Evolutionary conservation across 1,140 invertebrate genomes (phyloP), one percentile per base, ranked within the genome.

Genomic region (Mycetomoellerius zeteki): DNA sequence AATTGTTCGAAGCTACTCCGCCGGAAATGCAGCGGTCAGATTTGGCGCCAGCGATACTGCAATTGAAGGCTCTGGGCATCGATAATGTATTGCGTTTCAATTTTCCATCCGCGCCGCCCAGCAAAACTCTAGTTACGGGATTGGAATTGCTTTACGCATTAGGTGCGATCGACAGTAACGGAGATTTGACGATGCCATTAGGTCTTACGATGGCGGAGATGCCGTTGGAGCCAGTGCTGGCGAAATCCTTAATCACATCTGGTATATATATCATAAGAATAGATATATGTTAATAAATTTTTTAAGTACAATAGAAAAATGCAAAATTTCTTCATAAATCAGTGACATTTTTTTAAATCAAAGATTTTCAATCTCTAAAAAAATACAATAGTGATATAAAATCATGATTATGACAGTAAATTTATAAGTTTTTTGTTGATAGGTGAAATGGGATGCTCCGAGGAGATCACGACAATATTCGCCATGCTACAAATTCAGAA

Each of bases 21-120:
- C 99, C 99, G 0, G 99, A 99, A 96, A 99, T 99, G 96, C 98
- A 98, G 89, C 94, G 99, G 33, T 97, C 97, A 67, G 98, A 99
- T 93, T 95, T 99, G 67, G 97, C 98, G 10, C 96, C 97, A 2
- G 97, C 98, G 3, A 96, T 99, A 62, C 94, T 99, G 2, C 98
- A 99, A 93, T 93, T 99, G 10, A 99, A 99, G 96, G 98, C 99
- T 4, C 94, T 99, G 0, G 99, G 99, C 0, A 99, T 99, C 73
- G 97, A 98, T 82, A 99, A 99, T 94, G 96, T 98, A 43, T 92
- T 98, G 10, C 96, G 97, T 88, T 98, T 99, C 92, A 97, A 97
- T 91, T 98, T 98, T 93, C 97, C 98, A 0, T 98, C 97, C 0
- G 97, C 98, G 0, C 99, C 99, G 0, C 98, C 99, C 0, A 97